Evolutionary conservation across 2,888 invertebrate genomes (phyloP).

Genomic region (Polyommatus iphigenia): DNA sequence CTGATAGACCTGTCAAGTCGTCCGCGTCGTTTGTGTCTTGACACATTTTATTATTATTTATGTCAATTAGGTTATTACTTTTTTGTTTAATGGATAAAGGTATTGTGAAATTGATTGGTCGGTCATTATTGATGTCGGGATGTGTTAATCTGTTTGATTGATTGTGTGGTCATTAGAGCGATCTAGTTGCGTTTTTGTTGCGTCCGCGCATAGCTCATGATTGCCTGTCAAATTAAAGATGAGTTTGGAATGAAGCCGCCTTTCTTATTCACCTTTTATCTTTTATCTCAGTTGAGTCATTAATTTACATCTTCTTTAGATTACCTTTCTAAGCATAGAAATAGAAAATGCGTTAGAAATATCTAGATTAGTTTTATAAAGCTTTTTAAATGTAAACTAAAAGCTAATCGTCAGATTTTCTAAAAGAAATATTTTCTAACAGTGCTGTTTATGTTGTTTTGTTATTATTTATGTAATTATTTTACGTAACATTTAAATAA

Average conservation of each 20-base stretch:
- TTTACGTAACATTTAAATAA: too few relatives aligned
- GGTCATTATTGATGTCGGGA: conserved; percentile 78
- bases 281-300: conserved; percentile 11
- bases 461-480: too few relatives aligned
- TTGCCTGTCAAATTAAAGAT: conserved; percentile 58
- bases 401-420: too few relatives aligned
- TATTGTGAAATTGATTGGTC: conserved; percentile 79
- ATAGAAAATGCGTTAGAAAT: neutral
- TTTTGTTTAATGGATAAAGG: conserved; percentile 80
- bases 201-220: conserved; percentile 46
- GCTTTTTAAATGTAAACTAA: neutral
- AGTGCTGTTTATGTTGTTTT: too few relatives aligned
- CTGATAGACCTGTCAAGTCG: conserved; percentile 79
- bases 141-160: conserved; percentile 79
- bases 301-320: neutral
- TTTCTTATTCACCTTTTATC: conserved; percentile 22
- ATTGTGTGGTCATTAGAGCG: conserved; percentile 73
- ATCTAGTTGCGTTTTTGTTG: conserved; percentile 70
- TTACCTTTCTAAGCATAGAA: neutral
- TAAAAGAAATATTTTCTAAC: too few relatives aligned
- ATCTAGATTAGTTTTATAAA: neutral
- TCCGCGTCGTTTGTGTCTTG: conserved; percentile 76
- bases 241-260: conserved; percentile 19
- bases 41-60: conserved; percentile 81
- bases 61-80: conserved; percentile 80